A percentile compares a stretch with the other conserved stretches of the same genome.
Evolutionary conservation across 2,113 vertebrate species (phyloP).

Genomic region (Sturnus vulgaris): DNA sequence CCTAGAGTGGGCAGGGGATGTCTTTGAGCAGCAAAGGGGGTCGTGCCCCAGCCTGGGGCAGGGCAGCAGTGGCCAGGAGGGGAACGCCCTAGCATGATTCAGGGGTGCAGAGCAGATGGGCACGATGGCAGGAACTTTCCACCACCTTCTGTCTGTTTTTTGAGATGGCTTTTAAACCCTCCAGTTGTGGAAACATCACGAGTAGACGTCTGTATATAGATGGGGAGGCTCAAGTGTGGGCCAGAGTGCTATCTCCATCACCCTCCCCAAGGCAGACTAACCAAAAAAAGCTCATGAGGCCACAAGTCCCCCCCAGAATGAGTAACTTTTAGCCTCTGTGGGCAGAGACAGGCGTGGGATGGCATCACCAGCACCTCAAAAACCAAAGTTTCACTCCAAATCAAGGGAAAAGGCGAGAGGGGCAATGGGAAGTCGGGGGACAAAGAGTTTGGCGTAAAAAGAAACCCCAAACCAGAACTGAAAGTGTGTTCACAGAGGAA

Average conservation of each 20-base stretch:
- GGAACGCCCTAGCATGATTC: neutral
- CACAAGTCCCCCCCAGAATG: neutral
- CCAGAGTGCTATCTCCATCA: neutral
- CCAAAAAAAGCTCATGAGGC: neutral
- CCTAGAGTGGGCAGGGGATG: neutral
- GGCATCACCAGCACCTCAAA: neutral
- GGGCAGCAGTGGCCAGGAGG: neutral
- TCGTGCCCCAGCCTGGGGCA: neutral
- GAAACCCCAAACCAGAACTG: neutral
- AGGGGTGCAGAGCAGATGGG: neutral
- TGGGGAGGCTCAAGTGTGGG: neutral
- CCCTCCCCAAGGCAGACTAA: neutral
- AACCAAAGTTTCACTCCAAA: neutral
- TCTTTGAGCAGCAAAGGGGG: neutral
- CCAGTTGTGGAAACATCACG: neutral
- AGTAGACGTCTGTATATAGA: neutral
- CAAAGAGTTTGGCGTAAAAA: neutral
- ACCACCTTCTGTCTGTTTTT: neutral
- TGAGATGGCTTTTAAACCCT: neutral
- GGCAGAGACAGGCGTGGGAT: neutral
- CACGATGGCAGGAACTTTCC: neutral
- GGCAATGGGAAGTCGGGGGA: neutral
- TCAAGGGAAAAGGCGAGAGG: neutral
- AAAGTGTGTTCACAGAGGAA: neutral
- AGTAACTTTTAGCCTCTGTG: neutral